Evolutionary conservation across 2,797 vertebrate genomes (phyloP).

Genomic region (Heteromormyrus szaboi): DNA sequence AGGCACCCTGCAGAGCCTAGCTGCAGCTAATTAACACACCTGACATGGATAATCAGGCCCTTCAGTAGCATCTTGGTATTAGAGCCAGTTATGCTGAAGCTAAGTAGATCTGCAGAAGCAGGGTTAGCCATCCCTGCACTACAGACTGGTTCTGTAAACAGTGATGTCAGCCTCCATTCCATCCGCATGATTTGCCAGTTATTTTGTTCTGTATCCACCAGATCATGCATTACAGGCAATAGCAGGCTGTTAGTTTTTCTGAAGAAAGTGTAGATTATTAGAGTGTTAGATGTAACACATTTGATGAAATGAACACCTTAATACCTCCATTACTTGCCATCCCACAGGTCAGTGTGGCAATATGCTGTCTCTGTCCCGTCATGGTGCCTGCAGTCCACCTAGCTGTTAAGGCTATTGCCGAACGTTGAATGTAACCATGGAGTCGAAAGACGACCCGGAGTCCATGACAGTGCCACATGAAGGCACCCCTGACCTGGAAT

Average conservation of each 20-base stretch:
- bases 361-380: neutral
- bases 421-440: slow-evolving; percentile 16
- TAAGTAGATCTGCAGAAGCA: neutral
- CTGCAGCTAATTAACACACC: neutral
- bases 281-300: neutral
- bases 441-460: neutral
- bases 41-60: neutral
- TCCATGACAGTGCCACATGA: neutral
- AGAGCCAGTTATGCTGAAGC: neutral
- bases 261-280: neutral
- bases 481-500: slow-evolving; percentile 59
- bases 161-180: neutral
- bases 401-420: neutral
- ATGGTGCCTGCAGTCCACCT: neutral
- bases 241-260: neutral
- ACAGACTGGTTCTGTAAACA: neutral
- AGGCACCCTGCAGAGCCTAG: neutral
- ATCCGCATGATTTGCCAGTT: neutral
- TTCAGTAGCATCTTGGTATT: neutral
- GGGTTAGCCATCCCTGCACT: neutral
- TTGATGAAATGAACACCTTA: neutral
- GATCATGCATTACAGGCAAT: neutral
- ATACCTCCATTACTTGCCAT: neutral
- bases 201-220: neutral
- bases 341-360: neutral